Evolutionary conservation across 2,888 invertebrate species (phyloP), one percentile per base, ranked within the genome.

Genomic region (Mythimna lalbum): DNA sequence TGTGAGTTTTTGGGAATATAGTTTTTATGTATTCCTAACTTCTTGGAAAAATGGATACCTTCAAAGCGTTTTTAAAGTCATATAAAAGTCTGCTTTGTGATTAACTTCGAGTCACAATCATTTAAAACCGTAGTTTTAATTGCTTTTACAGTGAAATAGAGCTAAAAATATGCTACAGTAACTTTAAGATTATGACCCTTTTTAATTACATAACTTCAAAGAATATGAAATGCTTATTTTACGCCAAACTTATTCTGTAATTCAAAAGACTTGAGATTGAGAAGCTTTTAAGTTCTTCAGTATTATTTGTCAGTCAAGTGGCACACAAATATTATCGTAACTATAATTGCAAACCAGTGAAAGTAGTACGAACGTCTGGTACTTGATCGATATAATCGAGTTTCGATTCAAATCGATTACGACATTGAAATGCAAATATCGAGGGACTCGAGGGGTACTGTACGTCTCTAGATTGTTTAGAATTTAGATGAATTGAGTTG

Each of bases 401-500:
- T 82, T 83, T 77, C 82, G 78, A 86, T 86, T 82, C 76, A 76
- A 82, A 84, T 83, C 80, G 76, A 83, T 73, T 84, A 77, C 84
- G 83, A 81, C 78, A 86, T 86, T 85, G 82, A 81, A 88, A 88
- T 88, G 86, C 82, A 87, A 90, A 90, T 88, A 82, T 82, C 75
- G 73, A 75, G 68, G 66, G 72, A 57, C 39, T 43, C 69, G 64
- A 76, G 76, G 80, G 73, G 76, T 80, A 19, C 17, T 17, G 43
- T 17, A 71, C 76, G 73, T 73, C 84, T 69, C 76, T 73, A 71
- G 59, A 84, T 76, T 85, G 85, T 89, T 88, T 86, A 59, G 76
- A 84, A 66, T 70, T 69, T 78, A 70, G 73, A 74, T 73, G 55
- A 70, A 72, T 73, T 50, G 62, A 73, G 69, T n/a, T 47, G 68